These are phyloP conservation scores for Dorcus parallelipipedus DNA, from an alignment of 2,888 invertebrate genomes.

Conservation along the genomic window DNA sequence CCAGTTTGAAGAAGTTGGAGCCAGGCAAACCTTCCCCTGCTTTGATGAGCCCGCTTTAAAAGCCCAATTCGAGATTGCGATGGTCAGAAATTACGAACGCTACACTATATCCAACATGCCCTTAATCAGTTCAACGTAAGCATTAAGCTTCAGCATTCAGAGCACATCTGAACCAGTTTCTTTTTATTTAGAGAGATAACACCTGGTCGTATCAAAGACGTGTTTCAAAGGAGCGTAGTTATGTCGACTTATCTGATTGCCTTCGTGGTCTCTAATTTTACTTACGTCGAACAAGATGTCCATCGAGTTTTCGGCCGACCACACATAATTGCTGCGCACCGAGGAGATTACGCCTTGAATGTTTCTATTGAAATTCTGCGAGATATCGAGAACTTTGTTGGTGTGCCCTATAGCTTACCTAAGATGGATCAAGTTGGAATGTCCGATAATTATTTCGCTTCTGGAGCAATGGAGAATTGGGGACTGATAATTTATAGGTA, in stretches of 20 bases:
- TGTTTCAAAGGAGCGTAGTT: constrained; percentile 3
- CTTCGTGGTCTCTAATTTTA: constrained; percentile 62
- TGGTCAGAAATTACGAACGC: constrained; percentile 31
- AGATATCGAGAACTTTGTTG: constrained; percentile 58
- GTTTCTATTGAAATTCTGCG: constrained; percentile 49
- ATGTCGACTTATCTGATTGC: constrained; percentile 83
- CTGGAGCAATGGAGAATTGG: constrained; percentile 94
- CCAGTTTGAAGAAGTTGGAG: constrained; percentile 29
- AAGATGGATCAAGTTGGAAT: constrained; percentile 80
- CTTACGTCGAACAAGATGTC: constrained; percentile 1
- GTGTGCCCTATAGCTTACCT: constrained; percentile 48
- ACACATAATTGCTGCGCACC: constrained; percentile 30
- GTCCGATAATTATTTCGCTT: constrained; percentile 66
- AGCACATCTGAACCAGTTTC: too few species aligned
- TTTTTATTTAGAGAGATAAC: too few species aligned
- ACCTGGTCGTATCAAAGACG: constrained; percentile 3
- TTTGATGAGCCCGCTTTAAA: constrained; percentile 61
- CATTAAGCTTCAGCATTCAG: background rate
- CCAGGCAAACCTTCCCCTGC: constrained; percentile 68
- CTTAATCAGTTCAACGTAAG: constrained; percentile 46
- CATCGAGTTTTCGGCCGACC: constrained; percentile 38
- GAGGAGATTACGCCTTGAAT: constrained; percentile 46
- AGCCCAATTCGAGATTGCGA: constrained; percentile 44
- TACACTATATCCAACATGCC: constrained; percentile 40
- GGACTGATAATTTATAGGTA: constrained; percentile 78